A percentile compares a stretch with the other conserved stretches of the same genome.
phyloP scores from a whole-genome alignment of 2,888 invertebrate species.

The Amiota mariae region DNA sequence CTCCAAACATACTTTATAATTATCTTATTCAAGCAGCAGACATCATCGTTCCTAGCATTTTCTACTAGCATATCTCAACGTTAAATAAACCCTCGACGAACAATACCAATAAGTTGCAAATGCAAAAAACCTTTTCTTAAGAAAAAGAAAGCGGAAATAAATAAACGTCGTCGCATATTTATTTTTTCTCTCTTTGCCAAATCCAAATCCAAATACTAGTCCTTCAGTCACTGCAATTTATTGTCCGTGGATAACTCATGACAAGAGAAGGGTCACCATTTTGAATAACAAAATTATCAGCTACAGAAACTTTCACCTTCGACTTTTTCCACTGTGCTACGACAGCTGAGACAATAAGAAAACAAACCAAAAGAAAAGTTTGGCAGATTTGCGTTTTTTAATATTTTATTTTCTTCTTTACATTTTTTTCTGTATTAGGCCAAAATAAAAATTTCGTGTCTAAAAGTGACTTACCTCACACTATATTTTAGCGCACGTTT shows the following conservation, averaged over 20 bases:
- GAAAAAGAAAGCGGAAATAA: constrained; percentile 66
- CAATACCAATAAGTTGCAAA: constrained; percentile 57
- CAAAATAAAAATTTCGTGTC: no score
- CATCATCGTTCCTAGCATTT: background rate
- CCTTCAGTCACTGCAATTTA: constrained; percentile 46
- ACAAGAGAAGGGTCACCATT: constrained; percentile 54
- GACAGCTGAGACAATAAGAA: constrained; percentile 13
- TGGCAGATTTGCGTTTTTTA: constrained; percentile 43
- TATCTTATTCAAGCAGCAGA: constrained; percentile 16
- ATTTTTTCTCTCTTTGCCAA: no score
- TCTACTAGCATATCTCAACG: no score
- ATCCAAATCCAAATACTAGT: background rate
- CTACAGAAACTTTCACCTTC: constrained; percentile 49
- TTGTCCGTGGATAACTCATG: constrained; percentile 47
- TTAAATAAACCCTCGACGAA: constrained; percentile 58
- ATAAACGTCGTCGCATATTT: constrained; percentile 60
- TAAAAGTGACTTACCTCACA: no score
- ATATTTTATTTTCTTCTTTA: constrained; percentile 42
- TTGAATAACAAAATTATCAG: constrained; percentile 72
- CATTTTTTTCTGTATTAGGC: constrained; percentile 29
- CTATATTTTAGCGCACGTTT: constrained; percentile 56
- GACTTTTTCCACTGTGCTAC: constrained; percentile 29
- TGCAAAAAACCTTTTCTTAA: constrained; percentile 52
- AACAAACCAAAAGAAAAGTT: constrained; percentile 2
- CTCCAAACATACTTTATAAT: constrained; percentile 9